A percentile compares a stretch with the other conserved stretches of the same genome.
These are phyloP conservation scores for Cordilura impudica DNA, from an alignment of 2,888 invertebrate genomes.

Conservation along the genomic window DNA sequence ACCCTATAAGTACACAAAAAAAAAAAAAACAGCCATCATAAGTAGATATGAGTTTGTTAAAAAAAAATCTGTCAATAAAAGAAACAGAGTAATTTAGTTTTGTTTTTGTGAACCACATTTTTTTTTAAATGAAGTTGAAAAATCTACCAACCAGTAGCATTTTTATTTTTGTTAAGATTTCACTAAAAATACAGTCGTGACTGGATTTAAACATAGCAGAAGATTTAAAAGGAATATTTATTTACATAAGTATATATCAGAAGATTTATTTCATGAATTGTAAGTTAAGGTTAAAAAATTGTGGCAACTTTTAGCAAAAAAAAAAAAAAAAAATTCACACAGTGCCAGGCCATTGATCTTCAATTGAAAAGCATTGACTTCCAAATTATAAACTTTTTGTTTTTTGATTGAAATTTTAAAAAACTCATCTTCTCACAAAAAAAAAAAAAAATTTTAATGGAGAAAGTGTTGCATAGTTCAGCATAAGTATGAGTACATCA, in stretches of 20 bases:
- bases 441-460: conserved; percentile 1
- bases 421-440: conserved; percentile 10
- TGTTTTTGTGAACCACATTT: background rate
- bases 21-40: background rate
- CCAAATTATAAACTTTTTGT: background rate
- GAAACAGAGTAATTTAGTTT: background rate
- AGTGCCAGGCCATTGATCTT: background rate
- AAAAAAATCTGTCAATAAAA: background rate
- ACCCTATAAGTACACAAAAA: conserved; percentile 25
- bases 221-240: too few species aligned
- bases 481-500: background rate
- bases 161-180: background rate
- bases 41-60: background rate
- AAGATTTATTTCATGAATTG: background rate
- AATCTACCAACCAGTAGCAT: background rate
- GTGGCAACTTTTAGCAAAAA: background rate
- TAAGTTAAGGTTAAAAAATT: conserved; percentile 27
- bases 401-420: background rate
- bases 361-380: background rate
- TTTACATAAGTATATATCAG: background rate
- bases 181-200: background rate
- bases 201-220: background rate
- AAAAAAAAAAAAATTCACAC: background rate
- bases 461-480: conserved; percentile 45
- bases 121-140: background rate